Evolutionary conservation across 2,888 invertebrate species (phyloP), one percentile per base, ranked within the genome.

Genomic region (Synergus itoensis): DNA sequence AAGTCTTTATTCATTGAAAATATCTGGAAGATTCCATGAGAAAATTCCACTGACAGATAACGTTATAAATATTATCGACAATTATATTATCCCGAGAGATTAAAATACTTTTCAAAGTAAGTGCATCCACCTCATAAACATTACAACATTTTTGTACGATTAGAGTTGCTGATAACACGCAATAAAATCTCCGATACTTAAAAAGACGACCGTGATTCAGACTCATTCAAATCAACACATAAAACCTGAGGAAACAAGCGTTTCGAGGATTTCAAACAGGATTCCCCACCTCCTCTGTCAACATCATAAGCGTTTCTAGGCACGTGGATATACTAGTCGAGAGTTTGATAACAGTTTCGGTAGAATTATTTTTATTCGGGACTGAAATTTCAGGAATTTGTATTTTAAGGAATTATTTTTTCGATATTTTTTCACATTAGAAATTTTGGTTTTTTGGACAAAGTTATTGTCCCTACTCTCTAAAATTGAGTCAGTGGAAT

Each of bases 221-320:
- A 73, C 73, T 53, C 73, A 69, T 69, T 69, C 45, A 48, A 69
- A 69, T 69, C 69, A 69, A 69, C 69, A 48, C 69, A 53, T 73
- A 73, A 73, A 73, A 73, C 48, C 73, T 28, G n/a, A 53, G 36
- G 12, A 73, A 60, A 73, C 73, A 36, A 53, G 73, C 73, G n/a
- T 73, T 73, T 73, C 36, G 73, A 73, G 73, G 36, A 36, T 73
- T 28, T 73, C 48, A 73, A 73, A 73, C 73, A 73, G 73, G 73
- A 73, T 73, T 73, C 36, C 53, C 53, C n/a, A 7, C 45, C 16
- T 36, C 9, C 48, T 73, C 60, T 28, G 18, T 1, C 21, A 21
- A 5, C 18, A 28, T 12, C 53, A 73, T 53, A 40, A 73, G 48
- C 53, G 53, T 73, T 36, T 53, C 53, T 73, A 53, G 53, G 28